phyloP scores from a whole-genome alignment of 2,797 vertebrate species.

The Mormyrus proboscirostris region DNA sequence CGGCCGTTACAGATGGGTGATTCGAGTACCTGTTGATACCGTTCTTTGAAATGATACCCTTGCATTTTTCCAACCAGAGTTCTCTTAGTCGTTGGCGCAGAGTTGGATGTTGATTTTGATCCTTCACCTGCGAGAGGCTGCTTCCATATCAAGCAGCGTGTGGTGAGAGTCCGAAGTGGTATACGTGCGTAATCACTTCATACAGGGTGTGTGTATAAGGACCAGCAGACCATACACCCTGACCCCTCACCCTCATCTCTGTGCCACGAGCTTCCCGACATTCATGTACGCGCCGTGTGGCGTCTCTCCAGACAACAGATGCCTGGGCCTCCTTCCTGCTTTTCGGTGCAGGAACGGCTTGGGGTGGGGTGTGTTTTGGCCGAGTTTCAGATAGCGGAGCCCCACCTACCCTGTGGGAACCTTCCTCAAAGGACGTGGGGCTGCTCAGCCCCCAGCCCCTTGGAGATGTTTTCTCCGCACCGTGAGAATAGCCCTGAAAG shows the following conservation, averaged over 20 bases:
- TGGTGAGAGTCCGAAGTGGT: not conserved
- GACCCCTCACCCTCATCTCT: constrained; percentile 14
- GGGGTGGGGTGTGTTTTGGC: constrained; percentile 45
- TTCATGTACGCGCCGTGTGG: constrained; percentile 34
- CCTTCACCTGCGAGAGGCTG: not conserved
- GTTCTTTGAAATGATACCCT: not conserved
- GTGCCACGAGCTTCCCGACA: constrained; percentile 22
- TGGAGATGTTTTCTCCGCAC: not conserved
- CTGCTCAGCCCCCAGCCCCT: not conserved
- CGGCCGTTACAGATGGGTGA: not conserved
- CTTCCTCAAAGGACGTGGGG: constrained; percentile 19
- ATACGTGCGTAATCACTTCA: not conserved
- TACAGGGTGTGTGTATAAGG: not conserved
- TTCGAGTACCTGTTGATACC: not conserved
- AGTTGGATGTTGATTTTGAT: not conserved
- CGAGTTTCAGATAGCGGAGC: constrained; percentile 19
- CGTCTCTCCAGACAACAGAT: constrained; percentile 44
- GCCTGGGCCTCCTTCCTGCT: constrained; percentile 50
- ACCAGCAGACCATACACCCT: not conserved
- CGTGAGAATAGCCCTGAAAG: not conserved
- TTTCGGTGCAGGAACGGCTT: constrained; percentile 19
- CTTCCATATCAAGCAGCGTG: not conserved
- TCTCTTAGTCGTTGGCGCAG: not conserved
- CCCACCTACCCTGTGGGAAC: constrained; percentile 47
- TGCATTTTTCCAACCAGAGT: not conserved